phyloP scores from a whole-genome alignment of 2,113 vertebrate genomes.

The Phrynosoma blainvillii region DNA sequence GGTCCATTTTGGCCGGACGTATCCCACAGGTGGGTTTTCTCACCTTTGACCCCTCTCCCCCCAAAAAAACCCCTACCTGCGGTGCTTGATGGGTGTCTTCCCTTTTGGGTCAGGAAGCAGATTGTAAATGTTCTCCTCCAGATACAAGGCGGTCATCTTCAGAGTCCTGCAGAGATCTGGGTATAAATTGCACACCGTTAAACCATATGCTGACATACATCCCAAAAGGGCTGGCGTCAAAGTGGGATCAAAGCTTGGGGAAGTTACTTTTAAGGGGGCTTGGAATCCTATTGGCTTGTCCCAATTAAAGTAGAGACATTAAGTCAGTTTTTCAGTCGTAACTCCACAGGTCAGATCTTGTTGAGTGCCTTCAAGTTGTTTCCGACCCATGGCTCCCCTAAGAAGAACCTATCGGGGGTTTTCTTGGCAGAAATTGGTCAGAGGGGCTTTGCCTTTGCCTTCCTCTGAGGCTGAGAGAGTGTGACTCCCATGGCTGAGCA shows the following conservation, averaged over 20 bases:
- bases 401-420: no score
- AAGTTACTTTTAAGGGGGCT: not conserved
- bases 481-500: not conserved
- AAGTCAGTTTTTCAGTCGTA: no score
- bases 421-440: no score
- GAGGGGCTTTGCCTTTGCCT: no score
- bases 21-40: not conserved
- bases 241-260: not conserved
- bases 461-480: no score
- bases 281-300: not conserved
- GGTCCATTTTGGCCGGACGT: no score
- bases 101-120: not conserved
- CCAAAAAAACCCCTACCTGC: not conserved
- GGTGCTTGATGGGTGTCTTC: not conserved
- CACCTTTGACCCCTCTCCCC: no score
- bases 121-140: constrained; percentile 12
- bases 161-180: not conserved
- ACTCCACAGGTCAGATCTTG: no score
- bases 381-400: no score
- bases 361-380: no score
- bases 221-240: not conserved
- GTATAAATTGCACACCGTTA: not conserved
- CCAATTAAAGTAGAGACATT: no score
- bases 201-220: not conserved
- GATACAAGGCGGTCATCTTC: not conserved